Conservation (phyloP, 1,140 invertebrate species). For the Lepidotrigona ventralis region DNA sequence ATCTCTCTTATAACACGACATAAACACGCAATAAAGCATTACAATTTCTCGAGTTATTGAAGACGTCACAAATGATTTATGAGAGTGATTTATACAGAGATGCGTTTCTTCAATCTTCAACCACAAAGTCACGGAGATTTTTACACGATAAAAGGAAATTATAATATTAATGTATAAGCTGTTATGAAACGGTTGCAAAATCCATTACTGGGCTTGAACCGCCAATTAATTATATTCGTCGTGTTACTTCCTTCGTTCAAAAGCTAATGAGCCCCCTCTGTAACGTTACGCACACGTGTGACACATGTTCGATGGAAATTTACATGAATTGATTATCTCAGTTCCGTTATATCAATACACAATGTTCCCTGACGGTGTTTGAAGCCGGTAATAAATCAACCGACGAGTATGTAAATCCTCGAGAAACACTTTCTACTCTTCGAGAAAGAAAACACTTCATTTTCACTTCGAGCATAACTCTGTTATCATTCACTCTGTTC, state of each 20-base stretch:
- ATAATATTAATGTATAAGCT: neutral
- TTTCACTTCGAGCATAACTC: too few species aligned
- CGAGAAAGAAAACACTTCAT: neutral
- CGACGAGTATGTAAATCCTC: neutral
- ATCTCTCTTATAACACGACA: neutral
- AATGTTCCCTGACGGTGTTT: neutral
- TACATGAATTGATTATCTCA: neutral
- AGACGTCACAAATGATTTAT: neutral
- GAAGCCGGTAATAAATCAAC: neutral
- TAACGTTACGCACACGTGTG: too few species aligned
- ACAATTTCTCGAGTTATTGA: neutral
- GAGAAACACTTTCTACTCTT: conserved; percentile 13
- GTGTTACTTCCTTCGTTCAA: neutral
- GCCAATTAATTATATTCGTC: neutral
- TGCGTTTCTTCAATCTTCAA: neutral
- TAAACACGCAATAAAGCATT: neutral
- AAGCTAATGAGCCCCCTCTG: neutral
- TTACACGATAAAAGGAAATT: neutral
- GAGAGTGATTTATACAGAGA: neutral
- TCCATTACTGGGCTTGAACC: neutral
- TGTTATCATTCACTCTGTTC: neutral
- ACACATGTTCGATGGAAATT: neutral
- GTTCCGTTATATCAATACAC: neutral
- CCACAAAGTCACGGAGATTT: neutral
- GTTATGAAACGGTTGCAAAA: neutral